Evolutionary conservation across 1,140 invertebrate species (phyloP).

Genomic region (Drosophila littoralis): DNA sequence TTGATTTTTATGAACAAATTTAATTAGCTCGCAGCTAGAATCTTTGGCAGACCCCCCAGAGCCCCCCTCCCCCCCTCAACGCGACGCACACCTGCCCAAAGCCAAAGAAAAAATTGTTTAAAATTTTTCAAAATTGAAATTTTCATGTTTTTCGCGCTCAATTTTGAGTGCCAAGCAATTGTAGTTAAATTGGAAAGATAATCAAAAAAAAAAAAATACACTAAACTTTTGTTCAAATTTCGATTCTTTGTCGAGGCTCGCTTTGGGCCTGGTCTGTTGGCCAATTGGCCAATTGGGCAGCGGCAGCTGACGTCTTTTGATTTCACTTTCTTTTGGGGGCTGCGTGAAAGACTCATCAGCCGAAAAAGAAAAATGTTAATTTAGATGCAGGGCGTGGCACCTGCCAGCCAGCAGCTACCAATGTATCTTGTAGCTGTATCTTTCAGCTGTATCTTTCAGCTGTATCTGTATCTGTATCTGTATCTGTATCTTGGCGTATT

Average conservation of each 20-base stretch:
- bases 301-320: slow-evolving; percentile 36
- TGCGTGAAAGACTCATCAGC: slow-evolving; percentile 59
- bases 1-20: slow-evolving; percentile 83
- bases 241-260: slow-evolving; percentile 7
- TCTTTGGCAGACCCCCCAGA: slow-evolving; percentile 40
- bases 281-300: too few species aligned
- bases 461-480: slow-evolving; percentile 16
- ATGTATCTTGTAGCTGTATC: slow-evolving; percentile 8
- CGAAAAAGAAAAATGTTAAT: slow-evolving; percentile 58
- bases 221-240: not conserved
- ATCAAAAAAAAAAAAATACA: not conserved
- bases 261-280: not conserved
- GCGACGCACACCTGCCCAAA: slow-evolving; percentile 29
- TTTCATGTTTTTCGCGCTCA: too few species aligned
- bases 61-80: not conserved
- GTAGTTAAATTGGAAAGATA: not conserved
- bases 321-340: slow-evolving; percentile 73
- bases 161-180: too few species aligned
- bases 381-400: slow-evolving; percentile 54
- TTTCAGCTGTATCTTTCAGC: not conserved
- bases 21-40: slow-evolving; percentile 83
- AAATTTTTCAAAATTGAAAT: too few species aligned
- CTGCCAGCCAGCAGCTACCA: not conserved
- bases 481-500: slow-evolving; percentile 54
- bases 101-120: not conserved